A percentile compares a stretch with the other conserved stretches of the same genome.
Evolutionary conservation across 1,140 invertebrate species (phyloP).

Genomic region (Drosophila insularis): DNA sequence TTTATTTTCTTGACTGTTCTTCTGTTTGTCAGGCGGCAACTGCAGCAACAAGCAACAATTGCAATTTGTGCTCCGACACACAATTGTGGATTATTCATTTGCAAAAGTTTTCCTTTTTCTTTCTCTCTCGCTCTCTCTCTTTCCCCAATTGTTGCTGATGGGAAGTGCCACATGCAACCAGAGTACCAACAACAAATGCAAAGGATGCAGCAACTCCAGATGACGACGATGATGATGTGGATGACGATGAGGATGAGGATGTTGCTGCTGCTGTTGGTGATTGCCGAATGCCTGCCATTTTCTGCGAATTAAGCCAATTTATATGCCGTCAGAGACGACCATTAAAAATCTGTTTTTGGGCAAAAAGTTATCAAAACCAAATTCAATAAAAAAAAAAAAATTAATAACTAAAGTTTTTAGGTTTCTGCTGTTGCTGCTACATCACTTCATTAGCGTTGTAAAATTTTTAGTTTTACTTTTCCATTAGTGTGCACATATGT

Average conservation of each 20-base stretch:
- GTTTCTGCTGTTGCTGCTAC: conserved; percentile 17
- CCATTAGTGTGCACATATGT: conserved; percentile 66
- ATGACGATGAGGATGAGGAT: conserved; percentile 20
- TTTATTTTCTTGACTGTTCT: conserved; percentile 52
- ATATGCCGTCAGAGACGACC: conserved; percentile 46
- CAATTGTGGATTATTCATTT: conserved; percentile 75
- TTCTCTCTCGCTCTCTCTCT: no score
- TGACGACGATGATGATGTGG: conserved; percentile 41
- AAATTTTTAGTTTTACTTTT: conserved; percentile 18
- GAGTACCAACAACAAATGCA: conserved; percentile 32
- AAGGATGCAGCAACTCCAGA: conserved; percentile 21
- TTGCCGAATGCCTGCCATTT: conserved; percentile 61
- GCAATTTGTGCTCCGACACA: conserved; percentile 71
- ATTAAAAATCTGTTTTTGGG: conserved; percentile 23
- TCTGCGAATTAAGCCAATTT: conserved; percentile 78
- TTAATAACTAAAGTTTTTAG: conserved; percentile 56
- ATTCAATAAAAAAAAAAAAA: conserved; percentile 49
- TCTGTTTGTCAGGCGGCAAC: conserved; percentile 19
- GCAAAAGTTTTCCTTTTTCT: conserved; percentile 53
- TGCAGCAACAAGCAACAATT: conserved; percentile 67
- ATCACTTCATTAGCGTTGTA: conserved; percentile 32
- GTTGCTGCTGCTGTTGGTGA: conserved; percentile 36
- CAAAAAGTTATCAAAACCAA: conserved; percentile 24
- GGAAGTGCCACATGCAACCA: conserved; percentile 37
- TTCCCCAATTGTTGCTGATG: background rate